Conservation (phyloP, 2,888 invertebrate species). For the Mamestra brassicae region DNA sequence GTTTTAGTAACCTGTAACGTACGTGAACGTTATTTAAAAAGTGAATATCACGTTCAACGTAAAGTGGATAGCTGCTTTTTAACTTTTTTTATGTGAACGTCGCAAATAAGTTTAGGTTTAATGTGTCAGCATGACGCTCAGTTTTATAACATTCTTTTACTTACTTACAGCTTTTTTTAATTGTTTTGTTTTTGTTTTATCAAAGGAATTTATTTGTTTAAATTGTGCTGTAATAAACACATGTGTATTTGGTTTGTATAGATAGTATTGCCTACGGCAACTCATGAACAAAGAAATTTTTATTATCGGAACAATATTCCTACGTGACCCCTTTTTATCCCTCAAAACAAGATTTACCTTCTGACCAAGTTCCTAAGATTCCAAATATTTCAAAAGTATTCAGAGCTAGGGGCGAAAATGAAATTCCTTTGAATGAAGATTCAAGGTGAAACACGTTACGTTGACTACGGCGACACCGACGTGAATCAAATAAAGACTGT, state of each 20-base stretch:
- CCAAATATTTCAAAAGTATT: slow-evolving; percentile 57
- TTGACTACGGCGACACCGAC: slow-evolving; percentile 46
- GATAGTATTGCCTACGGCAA: not conserved
- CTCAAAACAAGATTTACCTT: slow-evolving; percentile 20
- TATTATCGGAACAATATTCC: too few relatives aligned
- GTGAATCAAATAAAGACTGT: slow-evolving; percentile 66
- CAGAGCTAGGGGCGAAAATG: slow-evolving; percentile 66
- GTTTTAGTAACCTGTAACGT: slow-evolving; percentile 41
- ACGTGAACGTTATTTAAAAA: slow-evolving; percentile 37
- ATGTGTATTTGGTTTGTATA: not conserved
- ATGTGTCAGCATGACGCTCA: slow-evolving; percentile 21
- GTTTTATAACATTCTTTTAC: slow-evolving; percentile 17
- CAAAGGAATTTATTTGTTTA: too few relatives aligned
- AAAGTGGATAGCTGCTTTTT: slow-evolving; percentile 14
- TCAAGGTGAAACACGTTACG: slow-evolving; percentile 67
- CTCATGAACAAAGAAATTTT: not conserved
- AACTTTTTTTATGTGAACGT: slow-evolving; percentile 27
- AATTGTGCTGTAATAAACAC: not conserved
- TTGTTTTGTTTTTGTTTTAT: too few relatives aligned
- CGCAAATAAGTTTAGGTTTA: slow-evolving; percentile 34
- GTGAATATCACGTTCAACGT: slow-evolving; percentile 35
- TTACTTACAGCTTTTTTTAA: not conserved
- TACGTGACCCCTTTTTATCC: not conserved
- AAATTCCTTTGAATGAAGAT: slow-evolving; percentile 72
- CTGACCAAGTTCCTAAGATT: slow-evolving; percentile 35